Conservation (phyloP, 2,113 vertebrate genomes). For the Dunckerocampus dactyliophorus region DNA sequence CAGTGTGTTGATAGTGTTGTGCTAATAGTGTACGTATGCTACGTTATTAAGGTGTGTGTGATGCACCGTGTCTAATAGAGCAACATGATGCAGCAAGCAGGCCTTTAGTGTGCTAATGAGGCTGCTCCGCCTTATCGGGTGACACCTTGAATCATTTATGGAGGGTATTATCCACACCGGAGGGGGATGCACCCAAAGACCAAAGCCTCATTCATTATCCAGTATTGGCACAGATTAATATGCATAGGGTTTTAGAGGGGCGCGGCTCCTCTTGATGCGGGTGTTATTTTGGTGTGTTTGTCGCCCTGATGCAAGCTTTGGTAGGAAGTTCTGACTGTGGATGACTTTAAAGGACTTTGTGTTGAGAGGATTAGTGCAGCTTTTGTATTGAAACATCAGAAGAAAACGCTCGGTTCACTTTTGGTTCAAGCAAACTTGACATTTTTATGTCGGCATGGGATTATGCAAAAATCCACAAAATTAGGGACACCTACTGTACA, state of each 20-base stretch:
- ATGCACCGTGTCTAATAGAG: background rate
- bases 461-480: too few relatives aligned
- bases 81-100: slow-evolving; percentile 32
- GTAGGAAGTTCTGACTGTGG: slow-evolving; percentile 6
- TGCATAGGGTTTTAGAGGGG: slow-evolving; percentile 32
- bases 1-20: background rate
- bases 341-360: background rate
- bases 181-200: background rate
- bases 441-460: too few relatives aligned
- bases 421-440: too few relatives aligned
- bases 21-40: background rate
- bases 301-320: background rate
- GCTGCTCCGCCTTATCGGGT: slow-evolving; percentile 34
- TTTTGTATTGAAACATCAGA: background rate
- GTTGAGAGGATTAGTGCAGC: slow-evolving; percentile 3
- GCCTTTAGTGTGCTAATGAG: slow-evolving; percentile 51
- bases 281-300: slow-evolving; percentile 13
- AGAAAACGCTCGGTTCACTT: background rate
- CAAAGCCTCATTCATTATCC: slow-evolving; percentile 16
- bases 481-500: too few relatives aligned
- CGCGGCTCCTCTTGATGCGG: background rate
- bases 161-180: slow-evolving; percentile 18
- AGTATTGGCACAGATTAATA: slow-evolving; percentile 28
- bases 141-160: slow-evolving; percentile 63
- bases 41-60: background rate